These are phyloP conservation scores for Lagodon rhomboides DNA, from an alignment of 2,797 vertebrate species.

Conservation along the genomic window DNA sequence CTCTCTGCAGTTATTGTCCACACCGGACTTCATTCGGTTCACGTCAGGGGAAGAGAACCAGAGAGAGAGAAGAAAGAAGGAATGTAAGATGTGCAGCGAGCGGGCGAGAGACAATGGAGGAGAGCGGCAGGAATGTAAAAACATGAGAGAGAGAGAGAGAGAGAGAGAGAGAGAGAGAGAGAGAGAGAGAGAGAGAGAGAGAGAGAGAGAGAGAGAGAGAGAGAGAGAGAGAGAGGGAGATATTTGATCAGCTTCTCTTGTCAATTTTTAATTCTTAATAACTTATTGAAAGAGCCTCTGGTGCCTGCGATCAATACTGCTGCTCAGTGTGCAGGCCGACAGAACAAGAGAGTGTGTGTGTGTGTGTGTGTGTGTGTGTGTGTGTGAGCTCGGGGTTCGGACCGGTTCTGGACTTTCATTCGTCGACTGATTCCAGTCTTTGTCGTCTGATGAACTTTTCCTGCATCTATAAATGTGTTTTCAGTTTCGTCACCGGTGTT, in stretches of 20 bases:
- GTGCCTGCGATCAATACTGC: conserved; percentile 62
- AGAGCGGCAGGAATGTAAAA: conserved; percentile 19
- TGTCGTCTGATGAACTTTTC: too few species aligned
- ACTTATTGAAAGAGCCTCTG: conserved; percentile 72
- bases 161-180: conserved; percentile 34
- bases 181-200: conserved; percentile 18
- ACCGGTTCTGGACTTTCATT: background rate
- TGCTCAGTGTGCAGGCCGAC: conserved; percentile 16
- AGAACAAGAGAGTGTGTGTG: conserved; percentile 21
- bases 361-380: conserved; percentile 15
- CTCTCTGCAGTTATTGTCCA: background rate
- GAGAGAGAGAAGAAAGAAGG: conserved; percentile 16
- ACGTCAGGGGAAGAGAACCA: conserved; percentile 7
- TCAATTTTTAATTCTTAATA: conserved; percentile 77
- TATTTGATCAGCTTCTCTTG: conserved; percentile 62
- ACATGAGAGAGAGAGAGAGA: conserved; percentile 12
- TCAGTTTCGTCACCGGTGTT: background rate
- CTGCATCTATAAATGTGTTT: background rate
- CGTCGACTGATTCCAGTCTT: too few species aligned
- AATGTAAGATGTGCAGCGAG: conserved; percentile 18
- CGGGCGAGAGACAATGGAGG: background rate
- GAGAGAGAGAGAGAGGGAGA: background rate
- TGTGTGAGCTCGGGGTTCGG: conserved; percentile 11
- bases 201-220: conserved; percentile 18
- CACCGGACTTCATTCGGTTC: conserved; percentile 10